Percentiles rank a stretch among this genome's conserved stretches.
phyloP scores from a whole-genome alignment of 2,888 invertebrate species.

The Leucoptera coffeella region DNA sequence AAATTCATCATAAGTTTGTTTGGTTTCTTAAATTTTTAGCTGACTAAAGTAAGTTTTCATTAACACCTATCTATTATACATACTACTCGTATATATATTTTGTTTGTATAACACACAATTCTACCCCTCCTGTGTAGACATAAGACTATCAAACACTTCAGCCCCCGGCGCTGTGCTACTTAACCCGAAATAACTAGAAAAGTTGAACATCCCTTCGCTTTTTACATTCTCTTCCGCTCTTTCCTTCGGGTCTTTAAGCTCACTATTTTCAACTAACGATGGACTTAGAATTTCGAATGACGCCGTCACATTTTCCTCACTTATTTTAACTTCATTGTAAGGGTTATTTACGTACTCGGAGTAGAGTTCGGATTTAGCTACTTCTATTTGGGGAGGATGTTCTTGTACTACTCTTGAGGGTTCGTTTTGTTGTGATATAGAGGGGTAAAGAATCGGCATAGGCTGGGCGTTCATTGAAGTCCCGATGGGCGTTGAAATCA shows the following conservation, averaged over 20 bases:
- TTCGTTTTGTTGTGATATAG: slow-evolving; percentile 11
- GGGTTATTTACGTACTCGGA: slow-evolving; percentile 53
- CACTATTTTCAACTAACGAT: no score
- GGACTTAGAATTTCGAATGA: no score
- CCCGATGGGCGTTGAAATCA: slow-evolving; percentile 61
- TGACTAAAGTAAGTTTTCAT: no score
- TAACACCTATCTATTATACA: no score
- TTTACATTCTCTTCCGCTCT: slow-evolving; percentile 15
- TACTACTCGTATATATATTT: no score
- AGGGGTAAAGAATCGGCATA: slow-evolving; percentile 30
- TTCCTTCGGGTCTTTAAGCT: no score
- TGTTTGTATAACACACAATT: no score
- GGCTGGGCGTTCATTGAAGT: slow-evolving; percentile 29
- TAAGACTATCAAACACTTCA: slow-evolving; percentile 51
- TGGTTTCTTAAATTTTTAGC: no score
- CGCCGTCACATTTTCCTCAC: slow-evolving; percentile 18
- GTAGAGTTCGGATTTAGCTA: slow-evolving; percentile 26
- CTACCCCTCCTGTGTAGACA: slow-evolving; percentile 26
- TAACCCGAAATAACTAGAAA: slow-evolving; percentile 59
- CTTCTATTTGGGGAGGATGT: slow-evolving; percentile 4
- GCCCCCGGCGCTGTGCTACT: slow-evolving; percentile 51
- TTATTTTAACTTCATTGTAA: slow-evolving; percentile 32
- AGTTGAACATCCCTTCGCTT: slow-evolving; percentile 48
- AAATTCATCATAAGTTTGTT: no score
- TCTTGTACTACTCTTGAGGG: slow-evolving; percentile 6